Evolutionary conservation across 2,113 vertebrate genomes (phyloP).

Genomic region (Regulus satrapa): DNA sequence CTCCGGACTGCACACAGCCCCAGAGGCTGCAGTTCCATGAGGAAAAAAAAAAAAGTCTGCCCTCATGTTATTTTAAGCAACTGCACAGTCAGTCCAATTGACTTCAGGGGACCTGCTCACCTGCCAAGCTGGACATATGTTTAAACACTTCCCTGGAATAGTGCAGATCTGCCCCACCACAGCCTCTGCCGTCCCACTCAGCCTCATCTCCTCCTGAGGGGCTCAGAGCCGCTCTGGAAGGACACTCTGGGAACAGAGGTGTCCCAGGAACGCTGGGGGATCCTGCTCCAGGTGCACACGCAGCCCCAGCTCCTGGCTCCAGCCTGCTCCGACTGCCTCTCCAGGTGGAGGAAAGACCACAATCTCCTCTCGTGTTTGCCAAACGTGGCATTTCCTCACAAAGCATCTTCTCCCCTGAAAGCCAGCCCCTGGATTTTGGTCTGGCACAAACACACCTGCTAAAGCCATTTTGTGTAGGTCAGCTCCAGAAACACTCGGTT

Average conservation of each 20-base stretch:
- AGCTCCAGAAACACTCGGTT: background rate
- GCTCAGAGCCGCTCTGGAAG: background rate
- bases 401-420: background rate
- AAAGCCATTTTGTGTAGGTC: background rate
- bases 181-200: background rate
- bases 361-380: background rate
- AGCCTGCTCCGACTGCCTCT: fast-evolving
- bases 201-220: background rate
- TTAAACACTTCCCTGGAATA: background rate
- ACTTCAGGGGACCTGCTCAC: background rate
- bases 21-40: background rate
- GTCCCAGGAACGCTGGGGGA: fast-evolving
- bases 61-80: background rate
- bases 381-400: background rate
- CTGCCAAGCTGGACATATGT: background rate
- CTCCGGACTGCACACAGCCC: background rate
- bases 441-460: background rate
- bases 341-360: background rate
- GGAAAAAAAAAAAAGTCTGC: background rate
- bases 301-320: background rate
- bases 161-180: background rate
- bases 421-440: background rate
- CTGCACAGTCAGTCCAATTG: background rate
- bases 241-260: fast-evolving
- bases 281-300: fast-evolving